Evolutionary conservation across 2,888 invertebrate genomes (phyloP), one percentile per base, ranked within the genome.

Genomic region (Formica aserva): DNA sequence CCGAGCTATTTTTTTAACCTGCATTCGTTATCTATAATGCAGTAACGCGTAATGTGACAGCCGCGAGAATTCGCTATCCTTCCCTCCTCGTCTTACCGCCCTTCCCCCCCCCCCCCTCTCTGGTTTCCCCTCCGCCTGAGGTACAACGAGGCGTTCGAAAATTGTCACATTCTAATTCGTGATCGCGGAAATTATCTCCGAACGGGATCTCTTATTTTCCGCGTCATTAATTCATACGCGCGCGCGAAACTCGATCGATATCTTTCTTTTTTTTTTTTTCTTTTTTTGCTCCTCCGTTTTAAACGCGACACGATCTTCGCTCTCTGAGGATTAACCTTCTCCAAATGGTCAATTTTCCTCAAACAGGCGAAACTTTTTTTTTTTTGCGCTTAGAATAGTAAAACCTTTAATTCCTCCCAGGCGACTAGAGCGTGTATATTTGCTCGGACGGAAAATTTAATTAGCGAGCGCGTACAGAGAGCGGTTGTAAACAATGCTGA

Each of bases 11-110:
- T 84, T 82, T 76, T 76, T 75, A 78, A 38, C 69, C 81, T 77
- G 62, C 76, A 85, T 60, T 84, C 87, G 87, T 89, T 89, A 89
- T 77, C 72, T 60, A 41, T 89, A 87, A 88, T 87, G 84, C 45
- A 83, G 63, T 87, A 80, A 71, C 82, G 71, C 83, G 63, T 57
- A 22, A 81, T 78, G 32, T 78, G 78, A 78, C 78, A 78, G 78
- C 71, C 71, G 71, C 18, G 78, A 60, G 60, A 78, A 45, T 45
- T 32, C 45, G 6, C 48, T 22, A 22, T 75, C 76, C 15, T 41
- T 6, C 6, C 32, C 5, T 35, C 32, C 32, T 26, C 48, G 63
- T 82, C 75, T 57, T 65, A 71, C 48, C 26, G 71, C n/a, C 48
- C 32, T 41, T 82, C 81, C 48, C 67, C 52, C n/a, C 29, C 81